phyloP scores from a whole-genome alignment of 64 coral and sea anemone genomes.

The Astreopora myriophthalma region DNA sequence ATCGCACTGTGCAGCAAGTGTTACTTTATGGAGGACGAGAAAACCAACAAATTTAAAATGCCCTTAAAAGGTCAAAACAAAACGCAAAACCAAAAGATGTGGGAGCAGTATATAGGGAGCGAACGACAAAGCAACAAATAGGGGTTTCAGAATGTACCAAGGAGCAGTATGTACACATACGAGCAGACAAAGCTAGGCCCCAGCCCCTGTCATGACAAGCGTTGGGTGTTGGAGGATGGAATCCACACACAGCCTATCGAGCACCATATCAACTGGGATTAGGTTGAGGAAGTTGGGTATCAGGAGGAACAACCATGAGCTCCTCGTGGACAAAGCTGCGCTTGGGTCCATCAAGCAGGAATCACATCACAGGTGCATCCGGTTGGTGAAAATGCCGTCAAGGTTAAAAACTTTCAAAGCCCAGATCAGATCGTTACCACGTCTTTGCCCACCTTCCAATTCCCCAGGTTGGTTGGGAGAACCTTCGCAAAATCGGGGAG shows the following conservation, averaged over 20 bases:
- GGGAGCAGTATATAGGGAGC: too few relatives aligned
- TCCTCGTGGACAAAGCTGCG: slow-evolving; percentile 5
- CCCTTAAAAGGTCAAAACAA: too few relatives aligned
- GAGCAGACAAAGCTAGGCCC: slow-evolving; percentile 12
- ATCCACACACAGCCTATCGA: neutral
- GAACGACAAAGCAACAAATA: too few relatives aligned
- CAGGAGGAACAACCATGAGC: neutral
- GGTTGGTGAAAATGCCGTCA: neutral
- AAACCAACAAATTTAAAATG: too few relatives aligned
- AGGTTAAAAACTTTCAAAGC: neutral
- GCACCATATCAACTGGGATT: neutral
- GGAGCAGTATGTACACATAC: slow-evolving; percentile 8
- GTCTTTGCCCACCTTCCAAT: neutral
- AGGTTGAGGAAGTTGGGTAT: neutral
- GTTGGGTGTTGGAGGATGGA: neutral
- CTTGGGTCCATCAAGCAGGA: neutral
- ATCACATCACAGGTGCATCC: neutral
- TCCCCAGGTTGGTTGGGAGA: neutral
- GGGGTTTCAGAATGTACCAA: too few relatives aligned
- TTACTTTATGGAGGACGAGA: neutral
- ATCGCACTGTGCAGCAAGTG: too few relatives aligned
- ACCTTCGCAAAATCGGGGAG: neutral
- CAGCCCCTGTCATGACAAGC: slow-evolving; percentile 24
- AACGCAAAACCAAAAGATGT: too few relatives aligned
- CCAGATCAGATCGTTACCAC: slow-evolving; percentile 3